Conservation (phyloP, 2,888 invertebrate species). For the Aporophyla lueneburgensis region DNA sequence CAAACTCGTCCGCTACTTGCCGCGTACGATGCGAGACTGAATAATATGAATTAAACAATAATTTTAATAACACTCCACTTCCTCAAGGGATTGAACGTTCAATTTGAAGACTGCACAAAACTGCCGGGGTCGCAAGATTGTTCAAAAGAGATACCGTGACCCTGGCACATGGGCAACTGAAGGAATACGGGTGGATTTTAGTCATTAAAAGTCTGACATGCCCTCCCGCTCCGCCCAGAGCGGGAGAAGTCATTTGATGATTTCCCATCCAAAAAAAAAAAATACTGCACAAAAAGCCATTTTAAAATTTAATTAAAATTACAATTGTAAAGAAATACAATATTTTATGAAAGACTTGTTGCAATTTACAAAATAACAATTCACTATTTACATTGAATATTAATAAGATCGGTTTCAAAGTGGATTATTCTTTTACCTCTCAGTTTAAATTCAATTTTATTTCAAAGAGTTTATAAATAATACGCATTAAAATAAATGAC, state of each 20-base stretch:
- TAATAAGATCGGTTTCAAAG: conserved; percentile 22
- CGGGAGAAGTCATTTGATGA: no score
- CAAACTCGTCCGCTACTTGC: no score
- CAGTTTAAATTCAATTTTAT: conserved; percentile 20
- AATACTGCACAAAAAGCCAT: neutral
- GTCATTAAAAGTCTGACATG: no score
- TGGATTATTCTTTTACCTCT: conserved; percentile 1
- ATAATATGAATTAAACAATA: no score
- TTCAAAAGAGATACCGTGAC: no score
- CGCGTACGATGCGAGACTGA: no score
- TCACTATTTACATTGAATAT: conserved; percentile 32
- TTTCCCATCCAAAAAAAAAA: no score
- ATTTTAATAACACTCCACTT: neutral
- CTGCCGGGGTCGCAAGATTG: no score
- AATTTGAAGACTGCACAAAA: neutral
- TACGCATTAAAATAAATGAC: neutral
- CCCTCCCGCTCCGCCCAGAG: no score
- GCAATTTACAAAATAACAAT: conserved; percentile 18
- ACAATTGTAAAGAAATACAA: no score
- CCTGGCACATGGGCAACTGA: no score
- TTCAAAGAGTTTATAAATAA: conserved; percentile 26
- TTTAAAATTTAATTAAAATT: neutral
- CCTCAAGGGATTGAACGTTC: neutral
- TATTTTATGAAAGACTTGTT: neutral
- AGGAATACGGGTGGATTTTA: no score